Conservation (phyloP, 1,140 invertebrate genomes). For the Mercenaria mercenaria region DNA sequence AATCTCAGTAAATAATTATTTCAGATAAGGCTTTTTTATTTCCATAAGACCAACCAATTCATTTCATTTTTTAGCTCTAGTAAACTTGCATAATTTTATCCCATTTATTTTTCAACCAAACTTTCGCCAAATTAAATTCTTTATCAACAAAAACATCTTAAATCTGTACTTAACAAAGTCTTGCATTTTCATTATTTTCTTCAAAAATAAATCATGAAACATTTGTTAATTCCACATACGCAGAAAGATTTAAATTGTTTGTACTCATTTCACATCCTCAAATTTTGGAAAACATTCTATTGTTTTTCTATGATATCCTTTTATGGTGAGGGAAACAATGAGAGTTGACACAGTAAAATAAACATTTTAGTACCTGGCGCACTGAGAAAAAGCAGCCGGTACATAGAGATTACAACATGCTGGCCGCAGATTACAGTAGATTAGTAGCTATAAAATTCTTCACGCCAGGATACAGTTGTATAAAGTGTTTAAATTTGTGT, state of each 20-base stretch:
- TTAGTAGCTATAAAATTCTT: background rate
- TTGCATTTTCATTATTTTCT: too few relatives aligned
- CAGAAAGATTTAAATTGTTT: background rate
- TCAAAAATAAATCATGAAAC: background rate
- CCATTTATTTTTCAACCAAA: too few relatives aligned
- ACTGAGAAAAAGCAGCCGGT: too few relatives aligned
- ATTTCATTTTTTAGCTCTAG: too few relatives aligned
- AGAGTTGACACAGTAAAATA: background rate
- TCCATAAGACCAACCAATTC: too few relatives aligned
- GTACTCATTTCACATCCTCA: background rate
- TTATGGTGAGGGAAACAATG: background rate
- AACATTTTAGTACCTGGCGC: background rate
- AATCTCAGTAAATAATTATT: too few relatives aligned
- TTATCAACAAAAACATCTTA: too few relatives aligned
- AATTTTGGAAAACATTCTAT: background rate
- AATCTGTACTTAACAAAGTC: too few relatives aligned
- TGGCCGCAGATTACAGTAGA: background rate
- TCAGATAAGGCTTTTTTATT: too few relatives aligned
- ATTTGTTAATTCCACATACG: background rate
- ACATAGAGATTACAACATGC: background rate
- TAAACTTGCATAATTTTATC: too few relatives aligned
- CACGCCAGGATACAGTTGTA: background rate
- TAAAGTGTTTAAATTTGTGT: background rate
- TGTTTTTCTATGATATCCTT: background rate
- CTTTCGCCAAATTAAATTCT: too few relatives aligned